A percentile compares a stretch with the other conserved stretches of the same genome.
Evolutionary conservation across 2,113 vertebrate genomes (phyloP).

Genomic region (Corvus hawaiiensis): DNA sequence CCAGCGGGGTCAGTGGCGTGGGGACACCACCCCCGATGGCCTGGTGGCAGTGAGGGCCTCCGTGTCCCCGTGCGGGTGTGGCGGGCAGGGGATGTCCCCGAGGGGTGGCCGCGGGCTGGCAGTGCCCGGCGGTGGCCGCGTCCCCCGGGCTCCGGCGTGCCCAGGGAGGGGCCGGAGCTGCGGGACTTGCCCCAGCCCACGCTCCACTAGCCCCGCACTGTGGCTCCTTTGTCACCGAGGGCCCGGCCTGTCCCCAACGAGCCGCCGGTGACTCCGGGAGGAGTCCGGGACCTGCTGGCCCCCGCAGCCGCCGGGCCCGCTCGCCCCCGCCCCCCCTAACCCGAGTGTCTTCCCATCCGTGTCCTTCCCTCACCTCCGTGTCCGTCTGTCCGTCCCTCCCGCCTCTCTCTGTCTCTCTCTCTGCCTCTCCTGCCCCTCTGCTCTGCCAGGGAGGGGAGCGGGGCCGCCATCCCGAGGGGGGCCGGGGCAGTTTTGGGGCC

Average conservation of each 20-base stretch:
- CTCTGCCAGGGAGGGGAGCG: background rate
- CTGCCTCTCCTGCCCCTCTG: conserved; percentile 29
- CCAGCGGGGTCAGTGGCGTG: background rate
- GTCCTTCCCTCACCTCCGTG: background rate
- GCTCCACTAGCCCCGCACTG: background rate
- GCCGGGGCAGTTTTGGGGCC: background rate
- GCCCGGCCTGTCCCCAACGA: accelerated
- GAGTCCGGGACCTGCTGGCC: background rate
- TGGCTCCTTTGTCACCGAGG: background rate
- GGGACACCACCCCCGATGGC: background rate
- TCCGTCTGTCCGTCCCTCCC: background rate
- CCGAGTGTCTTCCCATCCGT: background rate
- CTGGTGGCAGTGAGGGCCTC: background rate
- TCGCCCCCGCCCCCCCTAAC: background rate
- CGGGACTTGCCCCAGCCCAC: background rate
- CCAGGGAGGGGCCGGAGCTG: background rate
- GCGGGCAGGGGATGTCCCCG: accelerated
- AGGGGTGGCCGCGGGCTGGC: background rate
- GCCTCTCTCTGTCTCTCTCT: conserved; percentile 12
- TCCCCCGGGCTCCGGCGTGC: background rate
- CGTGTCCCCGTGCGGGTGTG: background rate
- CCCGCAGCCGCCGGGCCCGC: background rate
- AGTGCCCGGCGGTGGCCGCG: background rate
- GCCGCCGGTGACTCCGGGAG: background rate
- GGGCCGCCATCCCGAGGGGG: background rate